phyloP scores from a whole-genome alignment of 2,113 vertebrate genomes.

The Onychostruthus taczanowskii region DNA sequence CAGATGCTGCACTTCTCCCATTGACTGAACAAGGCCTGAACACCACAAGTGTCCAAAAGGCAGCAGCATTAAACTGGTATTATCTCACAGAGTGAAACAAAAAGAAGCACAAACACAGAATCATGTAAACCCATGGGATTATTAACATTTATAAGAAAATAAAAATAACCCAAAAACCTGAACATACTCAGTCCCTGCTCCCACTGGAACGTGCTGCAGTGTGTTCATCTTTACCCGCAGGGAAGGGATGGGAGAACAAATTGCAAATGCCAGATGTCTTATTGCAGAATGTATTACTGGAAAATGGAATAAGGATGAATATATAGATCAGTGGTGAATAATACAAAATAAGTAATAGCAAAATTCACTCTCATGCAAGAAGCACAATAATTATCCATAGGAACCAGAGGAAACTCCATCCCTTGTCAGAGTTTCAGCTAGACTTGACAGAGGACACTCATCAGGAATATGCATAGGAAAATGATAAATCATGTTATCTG shows the following conservation, averaged over 20 bases:
- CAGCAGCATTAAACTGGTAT: neutral
- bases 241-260: neutral
- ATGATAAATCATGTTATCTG: neutral
- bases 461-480: neutral
- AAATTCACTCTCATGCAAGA: neutral
- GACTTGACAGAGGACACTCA: neutral
- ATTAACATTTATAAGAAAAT: neutral
- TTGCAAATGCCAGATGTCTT: neutral
- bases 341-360: neutral
- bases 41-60: neutral
- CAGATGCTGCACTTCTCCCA: fast-evolving
- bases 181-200: neutral
- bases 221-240: neutral
- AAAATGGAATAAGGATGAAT: neutral
- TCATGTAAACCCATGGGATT: neutral
- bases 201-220: neutral
- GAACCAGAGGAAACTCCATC: neutral
- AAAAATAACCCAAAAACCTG: neutral
- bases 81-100: neutral
- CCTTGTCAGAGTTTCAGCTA: neutral
- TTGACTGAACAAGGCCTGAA: neutral
- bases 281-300: neutral
- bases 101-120: neutral
- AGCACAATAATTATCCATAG: neutral
- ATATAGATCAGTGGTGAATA: neutral